phyloP scores from a whole-genome alignment of 2,888 invertebrate species.

The Rhopalosiphum nymphaeae region DNA sequence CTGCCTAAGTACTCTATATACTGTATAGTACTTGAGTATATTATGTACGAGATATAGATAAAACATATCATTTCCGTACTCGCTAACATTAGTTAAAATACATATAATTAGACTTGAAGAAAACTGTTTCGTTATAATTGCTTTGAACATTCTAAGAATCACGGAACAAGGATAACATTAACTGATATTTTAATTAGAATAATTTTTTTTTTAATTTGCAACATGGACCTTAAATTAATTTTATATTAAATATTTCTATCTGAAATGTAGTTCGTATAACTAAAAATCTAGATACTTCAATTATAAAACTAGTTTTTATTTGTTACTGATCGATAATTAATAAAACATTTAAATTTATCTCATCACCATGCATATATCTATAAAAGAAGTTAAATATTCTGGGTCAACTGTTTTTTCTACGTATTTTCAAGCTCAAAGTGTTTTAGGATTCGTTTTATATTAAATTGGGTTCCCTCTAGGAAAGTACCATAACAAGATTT shows the following conservation, averaged over 20 bases:
- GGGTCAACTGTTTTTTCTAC: constrained; percentile 4
- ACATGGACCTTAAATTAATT: background rate
- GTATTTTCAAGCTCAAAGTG: background rate
- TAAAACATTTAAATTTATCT: constrained; percentile 20
- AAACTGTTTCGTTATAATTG: background rate
- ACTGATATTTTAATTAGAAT: background rate
- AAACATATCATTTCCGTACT: background rate
- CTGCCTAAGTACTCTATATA: no score
- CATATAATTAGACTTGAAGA: background rate
- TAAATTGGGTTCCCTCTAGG: constrained; percentile 21
- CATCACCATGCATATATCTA: background rate
- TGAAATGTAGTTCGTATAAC: background rate
- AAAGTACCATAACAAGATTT: constrained; percentile 41
- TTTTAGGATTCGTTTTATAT: constrained; percentile 42
- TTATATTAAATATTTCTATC: background rate
- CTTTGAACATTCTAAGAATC: background rate
- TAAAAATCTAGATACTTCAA: background rate
- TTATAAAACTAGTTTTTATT: background rate
- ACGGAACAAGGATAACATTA: background rate
- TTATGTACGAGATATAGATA: background rate
- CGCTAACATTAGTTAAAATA: background rate
- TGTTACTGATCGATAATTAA: background rate
- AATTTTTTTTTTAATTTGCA: background rate
- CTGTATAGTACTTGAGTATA: no score
- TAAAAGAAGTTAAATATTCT: constrained; percentile 54